Conservation (phyloP, 1,140 invertebrate species). For the Bombus soroeensis region DNA sequence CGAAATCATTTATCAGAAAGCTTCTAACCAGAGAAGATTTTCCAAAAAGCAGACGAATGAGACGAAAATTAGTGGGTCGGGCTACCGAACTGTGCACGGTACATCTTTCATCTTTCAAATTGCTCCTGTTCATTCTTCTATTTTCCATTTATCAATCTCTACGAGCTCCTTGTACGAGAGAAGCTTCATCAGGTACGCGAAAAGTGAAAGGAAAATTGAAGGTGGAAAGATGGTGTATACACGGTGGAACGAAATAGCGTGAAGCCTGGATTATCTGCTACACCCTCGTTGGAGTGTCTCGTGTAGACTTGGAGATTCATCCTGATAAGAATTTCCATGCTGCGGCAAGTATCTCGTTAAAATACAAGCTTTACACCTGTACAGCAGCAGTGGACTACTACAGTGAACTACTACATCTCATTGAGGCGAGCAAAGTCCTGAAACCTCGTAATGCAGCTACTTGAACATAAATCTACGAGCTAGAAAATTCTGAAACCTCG, state of each 20-base stretch:
- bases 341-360: conserved; percentile 34
- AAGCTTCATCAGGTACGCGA: background rate
- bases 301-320: conserved; percentile 36
- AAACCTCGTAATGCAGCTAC: background rate
- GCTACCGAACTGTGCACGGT: background rate
- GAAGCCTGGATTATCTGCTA: conserved; percentile 45
- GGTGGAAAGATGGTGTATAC: background rate
- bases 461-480: background rate
- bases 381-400: background rate
- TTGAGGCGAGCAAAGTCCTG: background rate
- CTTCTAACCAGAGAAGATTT: too few relatives aligned
- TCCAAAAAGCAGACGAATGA: background rate
- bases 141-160: background rate
- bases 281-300: conserved; percentile 38
- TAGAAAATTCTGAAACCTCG: too few relatives aligned
- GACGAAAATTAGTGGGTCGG: background rate
- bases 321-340: conserved; percentile 42
- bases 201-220: conserved; percentile 17
- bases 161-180: background rate
- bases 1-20: background rate
- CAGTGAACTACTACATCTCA: background rate
- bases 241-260: conserved; percentile 41
- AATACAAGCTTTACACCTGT: conserved; percentile 18
- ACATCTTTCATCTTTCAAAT: background rate
- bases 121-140: background rate